Evolutionary conservation across 2,113 vertebrate species (phyloP), one percentile per base, ranked within the genome.

Genomic region (Anguilla rostrata): DNA sequence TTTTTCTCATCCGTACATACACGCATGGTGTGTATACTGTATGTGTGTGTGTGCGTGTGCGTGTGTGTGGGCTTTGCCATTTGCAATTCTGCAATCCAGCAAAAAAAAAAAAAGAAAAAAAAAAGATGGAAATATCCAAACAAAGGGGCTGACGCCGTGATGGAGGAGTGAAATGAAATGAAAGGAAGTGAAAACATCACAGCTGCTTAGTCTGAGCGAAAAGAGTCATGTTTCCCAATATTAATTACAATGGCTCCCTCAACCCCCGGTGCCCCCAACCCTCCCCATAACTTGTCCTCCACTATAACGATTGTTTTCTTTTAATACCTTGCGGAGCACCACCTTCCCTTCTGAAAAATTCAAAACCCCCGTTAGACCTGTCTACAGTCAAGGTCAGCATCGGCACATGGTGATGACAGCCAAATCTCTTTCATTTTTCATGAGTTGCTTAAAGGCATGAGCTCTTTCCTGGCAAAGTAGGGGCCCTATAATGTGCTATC

Each of bases 361-460:
- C 91, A 91, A 88, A 88, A 88, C 87, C 92, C 34, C 88, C 87
- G 83, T 90, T 90, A 91, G 90, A 89, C 87, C 89, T 88, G 89
- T 92, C 90, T 91, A 86, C 88, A 92, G 91, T 92, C 90, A 93
- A 93, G 92, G 92, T 93, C 92, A 91, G 89, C 88, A 85, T 83
- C 83, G 40, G 87, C 89, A 90, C 87, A 90, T 86, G 88, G 85
- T 87, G 87, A 92, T 92, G 91, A 91, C 91, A 92, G 92, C 89
- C 89, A 92, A 92, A 91, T 89, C 92, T 92, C 88, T 88, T 92
- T 92, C 91, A 93, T 93, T 92, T 92, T 92, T 93, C 92, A 92
- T 93, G 92, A 92, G 91, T 92, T 90, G 92, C 92, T 93, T 92
- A 90, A 92, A 93, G 92, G 90, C 91, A 91, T 89, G 84, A 89